Conservation (phyloP, 2,797 vertebrate genomes). For the Petrocephalus schoutedeni region DNA sequence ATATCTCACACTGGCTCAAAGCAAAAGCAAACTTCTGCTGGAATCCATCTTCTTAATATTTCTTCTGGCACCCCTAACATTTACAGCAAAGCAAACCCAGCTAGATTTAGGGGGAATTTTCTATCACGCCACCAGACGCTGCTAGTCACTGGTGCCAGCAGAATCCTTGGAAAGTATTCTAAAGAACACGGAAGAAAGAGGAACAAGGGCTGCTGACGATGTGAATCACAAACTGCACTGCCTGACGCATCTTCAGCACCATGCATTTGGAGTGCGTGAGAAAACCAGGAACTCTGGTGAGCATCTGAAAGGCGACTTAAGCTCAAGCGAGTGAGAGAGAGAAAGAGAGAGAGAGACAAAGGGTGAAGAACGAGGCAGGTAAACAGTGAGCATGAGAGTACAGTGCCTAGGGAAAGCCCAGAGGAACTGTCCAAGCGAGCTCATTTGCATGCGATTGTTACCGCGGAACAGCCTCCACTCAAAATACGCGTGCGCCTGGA, state of each 20-base stretch:
- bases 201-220: neutral
- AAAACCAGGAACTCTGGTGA: neutral
- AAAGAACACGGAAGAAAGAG: neutral
- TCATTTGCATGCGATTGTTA: constrained; percentile 36
- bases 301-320: neutral
- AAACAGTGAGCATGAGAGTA: neutral
- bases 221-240: neutral
- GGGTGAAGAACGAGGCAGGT: neutral
- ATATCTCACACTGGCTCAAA: neutral
- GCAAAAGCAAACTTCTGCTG: neutral
- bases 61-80: neutral
- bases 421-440: constrained; percentile 22
- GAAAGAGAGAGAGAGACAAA: neutral
- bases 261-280: neutral
- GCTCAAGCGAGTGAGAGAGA: neutral
- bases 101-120: neutral
- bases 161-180: constrained; percentile 8
- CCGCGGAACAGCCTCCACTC: neutral
- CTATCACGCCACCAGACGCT: neutral
- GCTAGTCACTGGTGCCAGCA: neutral
- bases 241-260: neutral
- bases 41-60: constrained; percentile 2
- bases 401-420: neutral
- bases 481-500: neutral
- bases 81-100: neutral